Evolutionary conservation across 2,888 invertebrate species (phyloP), one percentile per base, ranked within the genome.

Genomic region (Pandemis cinnamomeana): DNA sequence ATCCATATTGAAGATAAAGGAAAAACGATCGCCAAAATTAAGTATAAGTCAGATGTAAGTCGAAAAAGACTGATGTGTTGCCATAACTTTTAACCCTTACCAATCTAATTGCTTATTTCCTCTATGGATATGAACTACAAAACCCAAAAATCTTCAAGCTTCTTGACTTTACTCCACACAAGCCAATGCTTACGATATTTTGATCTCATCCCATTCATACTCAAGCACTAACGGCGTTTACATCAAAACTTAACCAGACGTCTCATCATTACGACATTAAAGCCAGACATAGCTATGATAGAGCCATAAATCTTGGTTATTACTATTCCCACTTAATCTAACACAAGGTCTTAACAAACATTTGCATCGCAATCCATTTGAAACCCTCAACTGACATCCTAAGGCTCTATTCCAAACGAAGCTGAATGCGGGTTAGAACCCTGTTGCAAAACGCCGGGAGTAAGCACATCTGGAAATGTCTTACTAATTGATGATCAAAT

Each of bases 241-340:
- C 27, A 27, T 58, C 55, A 27, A 27, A 58, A 58, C 27, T 58
- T 58, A 27, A 58, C 58, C 58, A 27, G 58, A 58, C 58, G 11
- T 58, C 58, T 27, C 11, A 27, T 58, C 58, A 58, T 58, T 58
- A 27, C 27, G 27, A 27, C 58, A 27, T 58, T 58, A 58, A 58
- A 27, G 0, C 58, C 10, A 58, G 58, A 58, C 58, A 58, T 27
- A 48, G 64, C 7, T 27, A 36, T 51, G 64, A 41, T 61, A 64
- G n/a, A 48, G 13, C 48, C 48, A 64, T 64, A 64, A 64, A 64
- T 64, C 64, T 64, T 48, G n/a, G 64, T 64, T 48, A 64, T 64
- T 48, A 48, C 48, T 27, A 58, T 58, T 27, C 5, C 58, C 27
- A 55, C 55, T 15, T 15, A 27, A 27, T 11, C 58, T 27, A 5